phyloP scores from a whole-genome alignment of 2,888 invertebrate genomes.

The Oligia latruncula region DNA sequence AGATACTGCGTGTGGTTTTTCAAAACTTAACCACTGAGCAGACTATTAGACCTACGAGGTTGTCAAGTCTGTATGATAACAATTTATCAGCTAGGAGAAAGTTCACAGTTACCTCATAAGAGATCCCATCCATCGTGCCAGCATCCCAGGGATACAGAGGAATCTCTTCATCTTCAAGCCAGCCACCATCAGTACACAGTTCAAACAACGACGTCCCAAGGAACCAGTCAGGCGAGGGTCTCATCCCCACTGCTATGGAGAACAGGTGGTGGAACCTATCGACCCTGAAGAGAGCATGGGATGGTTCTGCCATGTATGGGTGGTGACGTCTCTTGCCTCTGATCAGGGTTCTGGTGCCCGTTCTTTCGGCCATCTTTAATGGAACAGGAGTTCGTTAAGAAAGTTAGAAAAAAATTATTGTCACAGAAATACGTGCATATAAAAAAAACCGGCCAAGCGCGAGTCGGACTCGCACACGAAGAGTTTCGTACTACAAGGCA shows the following conservation, averaged over 20 bases:
- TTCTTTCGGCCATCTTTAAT: slow-evolving; percentile 75
- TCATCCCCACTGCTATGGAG: slow-evolving; percentile 83
- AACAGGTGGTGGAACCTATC: slow-evolving; percentile 84
- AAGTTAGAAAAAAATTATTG: neutral
- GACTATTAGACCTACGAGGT: neutral
- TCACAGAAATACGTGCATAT: too few relatives aligned
- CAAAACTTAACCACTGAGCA: neutral
- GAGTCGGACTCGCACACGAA: too few relatives aligned
- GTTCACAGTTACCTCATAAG: slow-evolving; percentile 79
- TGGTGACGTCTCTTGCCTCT: slow-evolving; percentile 83
- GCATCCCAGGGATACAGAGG: slow-evolving; percentile 86
- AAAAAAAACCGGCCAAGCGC: neutral
- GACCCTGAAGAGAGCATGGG: slow-evolving; percentile 83
- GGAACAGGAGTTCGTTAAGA: neutral
- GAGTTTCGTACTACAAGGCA: too few relatives aligned
- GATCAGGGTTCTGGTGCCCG: slow-evolving; percentile 83
- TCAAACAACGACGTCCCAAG: slow-evolving; percentile 84
- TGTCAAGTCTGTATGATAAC: neutral
- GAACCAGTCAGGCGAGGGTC: slow-evolving; percentile 88
- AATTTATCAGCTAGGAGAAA: neutral
- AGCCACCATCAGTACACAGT: slow-evolving; percentile 79
- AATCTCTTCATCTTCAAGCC: slow-evolving; percentile 76
- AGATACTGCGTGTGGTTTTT: neutral
- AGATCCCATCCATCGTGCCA: slow-evolving; percentile 83
- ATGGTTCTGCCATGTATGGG: slow-evolving; percentile 83